Evolutionary conservation across 2,113 vertebrate species (phyloP), one percentile per base, ranked within the genome.

Genomic region (Delphinus delphis): DNA sequence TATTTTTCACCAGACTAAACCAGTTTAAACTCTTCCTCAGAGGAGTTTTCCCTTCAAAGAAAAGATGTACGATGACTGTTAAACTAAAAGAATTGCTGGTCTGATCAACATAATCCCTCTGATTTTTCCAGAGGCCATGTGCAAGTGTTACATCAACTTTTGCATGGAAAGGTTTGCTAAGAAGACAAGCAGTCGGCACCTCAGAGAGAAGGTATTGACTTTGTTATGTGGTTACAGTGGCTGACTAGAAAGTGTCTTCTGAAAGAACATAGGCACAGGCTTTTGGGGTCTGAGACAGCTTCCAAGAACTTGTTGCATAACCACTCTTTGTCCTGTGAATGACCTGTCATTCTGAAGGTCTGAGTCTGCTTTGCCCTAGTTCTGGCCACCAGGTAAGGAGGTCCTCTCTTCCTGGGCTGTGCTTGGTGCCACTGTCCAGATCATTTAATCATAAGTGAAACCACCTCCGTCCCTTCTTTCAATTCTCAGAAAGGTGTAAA

Each of bases 141-240:
- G 99, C 99, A 99, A 99, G 21, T 99, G 98, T 97, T 99, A 99
- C n/a, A 96, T 99, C 67, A 98, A 94, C 11, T 99, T 99, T 98
- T 99, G 99, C 90, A 95, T 99, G 93, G 99, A 99, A 95, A 99
- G 99, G 87, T 98, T 98, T 68, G 99, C 99, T 93, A 99, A 99
- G 98, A 99, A 99, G 97, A 99, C 99, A 28, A 99, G 99, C 33
- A 99, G 99, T 93, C 86, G 98, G 71, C 98, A 99, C 85, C 98
- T 99, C 95, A 99, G 99, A 96, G 98, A 98, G 82, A 99, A 99
- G 98, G 99, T 99, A 98, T 98, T 84, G 71, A 79, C 38, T 97
- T 83, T 0, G 31, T 88, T 63, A 53, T 0, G 2, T 80, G 62
- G 55, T 85, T 60, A 33, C 5, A 73, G 60, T 83, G 58, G 23